Conservation (phyloP, 2,113 vertebrate genomes). For the Carassius carassius region DNA sequence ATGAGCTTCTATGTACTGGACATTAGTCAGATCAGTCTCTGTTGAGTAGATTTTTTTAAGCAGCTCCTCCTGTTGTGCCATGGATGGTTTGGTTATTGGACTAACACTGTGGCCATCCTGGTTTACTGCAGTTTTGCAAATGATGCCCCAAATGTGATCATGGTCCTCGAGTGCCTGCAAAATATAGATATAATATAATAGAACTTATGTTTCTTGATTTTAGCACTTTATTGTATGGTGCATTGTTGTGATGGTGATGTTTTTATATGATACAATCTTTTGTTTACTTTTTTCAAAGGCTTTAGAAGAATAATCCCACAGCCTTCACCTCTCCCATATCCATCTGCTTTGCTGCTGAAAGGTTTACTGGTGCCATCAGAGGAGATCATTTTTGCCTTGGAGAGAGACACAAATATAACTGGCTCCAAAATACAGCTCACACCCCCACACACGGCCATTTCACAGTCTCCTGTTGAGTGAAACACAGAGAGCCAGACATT, state of each 20-base stretch:
- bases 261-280: background rate
- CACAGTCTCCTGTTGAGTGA: slow-evolving; percentile 79
- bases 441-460: slow-evolving; percentile 85
- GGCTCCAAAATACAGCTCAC: slow-evolving; percentile 83
- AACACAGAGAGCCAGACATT: slow-evolving; percentile 26
- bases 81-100: slow-evolving; percentile 83
- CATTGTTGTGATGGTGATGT: too few species aligned
- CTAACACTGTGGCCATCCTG: slow-evolving; percentile 80
- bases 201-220: background rate
- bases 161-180: slow-evolving; percentile 70
- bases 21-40: slow-evolving; percentile 68
- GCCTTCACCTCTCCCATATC: slow-evolving; percentile 89
- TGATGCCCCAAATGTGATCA: slow-evolving; percentile 82
- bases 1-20: slow-evolving; percentile 86
- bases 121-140: slow-evolving; percentile 80
- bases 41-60: slow-evolving; percentile 77
- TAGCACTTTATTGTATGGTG: too few species aligned
- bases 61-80: slow-evolving; percentile 79
- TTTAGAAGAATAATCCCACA: slow-evolving; percentile 84
- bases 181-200: too few species aligned
- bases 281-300: slow-evolving; percentile 77
- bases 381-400: slow-evolving; percentile 86
- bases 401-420: slow-evolving; percentile 79
- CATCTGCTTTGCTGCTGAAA: slow-evolving; percentile 80
- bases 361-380: slow-evolving; percentile 84